Base-by-base conservation (phyloP, 2,113 vertebrate species). In the Pitta sordida region DNA sequence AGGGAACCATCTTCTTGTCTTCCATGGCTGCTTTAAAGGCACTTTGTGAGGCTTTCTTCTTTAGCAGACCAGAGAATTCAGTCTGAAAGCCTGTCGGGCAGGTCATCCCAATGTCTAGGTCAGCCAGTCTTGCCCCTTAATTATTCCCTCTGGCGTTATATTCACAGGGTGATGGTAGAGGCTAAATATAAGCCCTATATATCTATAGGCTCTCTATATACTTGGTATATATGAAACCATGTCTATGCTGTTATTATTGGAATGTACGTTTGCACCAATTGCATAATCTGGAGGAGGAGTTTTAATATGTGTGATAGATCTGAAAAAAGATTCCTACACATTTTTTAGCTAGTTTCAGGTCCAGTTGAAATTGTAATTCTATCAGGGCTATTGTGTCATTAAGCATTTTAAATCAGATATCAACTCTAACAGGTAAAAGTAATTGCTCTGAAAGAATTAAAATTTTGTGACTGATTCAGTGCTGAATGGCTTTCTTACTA, bases 41-140 rank as follows among this genome's bases (percentile, higher is more conserved):
- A 93, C 65, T 96, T 62, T 96, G 94, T 94, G 86, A 94, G 62
- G 84, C 89, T 95, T 96, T 92, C 93, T 94, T 95, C 94, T 93
- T 91, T 94, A 91, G 81, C 84, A 94, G 90, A 95, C 81, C 91
- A 87, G 81, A 95, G 94, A 89, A 73, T 94, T 95, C 81, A 90
- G 67, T 7, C 87, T 93, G 91, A 95, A 95, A 95, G 96, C 82
- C 93, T 94, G 75, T 91, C 16, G 85, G 82, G 70, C 7, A 2
- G 89, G 94, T 95, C 86, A 87, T 0, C 39, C 84, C 86, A 74
- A 69, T 89, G 92, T 94, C 94, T 95, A 87, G 94, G 95, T 92
- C 96, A 94, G 8, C 63, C 94, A 93, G 86, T 16, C 86, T 93
- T 95, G 95, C 95, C 91, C 94, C 95, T 89, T 95, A 95, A 94